These are phyloP conservation scores for Ophiodon elongatus DNA, from an alignment of 2,113 vertebrate species.

Conservation along the genomic window DNA sequence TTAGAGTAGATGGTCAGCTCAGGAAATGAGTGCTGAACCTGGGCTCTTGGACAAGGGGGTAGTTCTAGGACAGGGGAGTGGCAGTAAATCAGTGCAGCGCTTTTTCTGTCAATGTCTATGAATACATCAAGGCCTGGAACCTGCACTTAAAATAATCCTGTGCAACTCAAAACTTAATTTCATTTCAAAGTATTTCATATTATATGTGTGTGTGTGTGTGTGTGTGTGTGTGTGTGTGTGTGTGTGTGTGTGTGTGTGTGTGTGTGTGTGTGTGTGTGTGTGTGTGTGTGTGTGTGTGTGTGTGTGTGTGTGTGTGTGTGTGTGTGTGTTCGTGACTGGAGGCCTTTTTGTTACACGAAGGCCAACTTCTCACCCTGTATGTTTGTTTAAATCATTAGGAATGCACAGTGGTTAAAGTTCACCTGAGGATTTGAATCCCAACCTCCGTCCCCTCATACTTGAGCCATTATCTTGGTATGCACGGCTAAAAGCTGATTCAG, in stretches of 20 bases:
- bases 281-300: constrained; percentile 42
- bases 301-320: constrained; percentile 42
- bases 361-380: constrained; percentile 59
- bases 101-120: constrained; percentile 17
- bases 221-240: constrained; percentile 42
- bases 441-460: constrained; percentile 36
- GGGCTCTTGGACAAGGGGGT: constrained; percentile 75
- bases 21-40: constrained; percentile 93
- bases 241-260: constrained; percentile 42
- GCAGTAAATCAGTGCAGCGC: constrained; percentile 5
- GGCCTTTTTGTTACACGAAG: constrained; percentile 42
- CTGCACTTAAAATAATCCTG: background rate
- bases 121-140: constrained; percentile 10
- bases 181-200: background rate
- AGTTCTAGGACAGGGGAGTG: constrained; percentile 43
- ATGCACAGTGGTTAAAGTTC: constrained; percentile 81
- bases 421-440: constrained; percentile 70
- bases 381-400: constrained; percentile 77
- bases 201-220: constrained; percentile 30
- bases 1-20: constrained; percentile 88
- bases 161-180: background rate
- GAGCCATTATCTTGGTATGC: constrained; percentile 26
- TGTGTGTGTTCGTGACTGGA: constrained; percentile 21
- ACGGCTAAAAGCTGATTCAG: constrained; percentile 24
- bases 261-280: constrained; percentile 42